Evolutionary conservation across 2,113 vertebrate genomes (phyloP).

Genomic region (Charadrius vociferus): DNA sequence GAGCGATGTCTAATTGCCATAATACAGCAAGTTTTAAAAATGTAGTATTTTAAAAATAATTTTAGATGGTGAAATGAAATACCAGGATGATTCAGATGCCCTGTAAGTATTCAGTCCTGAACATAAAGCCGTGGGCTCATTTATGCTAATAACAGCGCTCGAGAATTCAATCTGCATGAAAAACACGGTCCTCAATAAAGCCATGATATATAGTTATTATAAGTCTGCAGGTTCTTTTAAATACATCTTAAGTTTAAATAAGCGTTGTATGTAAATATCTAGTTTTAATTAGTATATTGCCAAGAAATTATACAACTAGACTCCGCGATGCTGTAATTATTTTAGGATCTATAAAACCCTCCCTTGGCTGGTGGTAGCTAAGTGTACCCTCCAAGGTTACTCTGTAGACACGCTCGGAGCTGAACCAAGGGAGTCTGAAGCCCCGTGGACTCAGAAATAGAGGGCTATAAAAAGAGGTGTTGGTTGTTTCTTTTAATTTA

Average conservation of each 20-base stretch:
- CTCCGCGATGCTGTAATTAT: neutral
- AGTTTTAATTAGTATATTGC: conserved; percentile 38
- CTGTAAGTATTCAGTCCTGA: neutral
- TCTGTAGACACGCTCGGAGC: fast-evolving
- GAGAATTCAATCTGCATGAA: conserved; percentile 7
- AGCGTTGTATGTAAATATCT: conserved; percentile 25
- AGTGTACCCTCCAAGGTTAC: neutral
- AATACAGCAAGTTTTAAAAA: neutral
- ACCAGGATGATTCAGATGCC: conserved; percentile 41
- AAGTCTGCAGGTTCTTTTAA: neutral
- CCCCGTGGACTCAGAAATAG: neutral
- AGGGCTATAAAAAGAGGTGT: neutral
- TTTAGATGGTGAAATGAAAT: conserved; percentile 16
- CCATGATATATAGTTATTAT: neutral
- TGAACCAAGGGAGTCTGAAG: neutral
- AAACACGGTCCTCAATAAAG: neutral
- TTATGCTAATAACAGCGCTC: neutral
- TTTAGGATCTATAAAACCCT: conserved; percentile 14
- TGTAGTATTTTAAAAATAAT: neutral
- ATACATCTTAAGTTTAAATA: conserved; percentile 26
- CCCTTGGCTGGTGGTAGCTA: neutral
- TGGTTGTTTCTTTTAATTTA: neutral
- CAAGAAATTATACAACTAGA: conserved; percentile 33
- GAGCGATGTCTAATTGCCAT: neutral
- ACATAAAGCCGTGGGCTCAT: neutral